Base-by-base conservation (phyloP, 1,140 invertebrate species). In the Bombus difficillimus region DNA sequence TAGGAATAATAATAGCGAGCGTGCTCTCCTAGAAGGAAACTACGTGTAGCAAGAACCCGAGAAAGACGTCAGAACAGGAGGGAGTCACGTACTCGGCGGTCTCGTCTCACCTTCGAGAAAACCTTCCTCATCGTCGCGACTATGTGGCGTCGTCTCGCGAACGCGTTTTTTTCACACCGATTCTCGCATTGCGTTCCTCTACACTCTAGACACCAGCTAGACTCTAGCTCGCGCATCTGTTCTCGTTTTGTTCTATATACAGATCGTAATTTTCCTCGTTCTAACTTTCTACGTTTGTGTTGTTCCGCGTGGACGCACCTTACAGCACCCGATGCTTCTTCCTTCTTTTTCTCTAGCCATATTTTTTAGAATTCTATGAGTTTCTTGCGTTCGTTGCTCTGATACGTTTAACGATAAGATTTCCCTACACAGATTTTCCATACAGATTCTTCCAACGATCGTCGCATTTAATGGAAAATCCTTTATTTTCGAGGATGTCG, bases 121-220 rank as follows among this genome's bases (percentile, higher is more conserved):
- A 85, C 43, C 68, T 66, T 81, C 57, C 47, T 68, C 73, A 10
- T 62, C n/a, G 69, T 81, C 83, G 83, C 83, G 83, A 85, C 83
- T 81, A 81, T 68, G 53, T 47, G 83, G 83, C 83, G 83, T 74
- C 83, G 83, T 81, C 77, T 72, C n/a, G 83, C 78, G 62, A 74
- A 41, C 59, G 43, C 78, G 71, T 66, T 62, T 62, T 81, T 81
- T 85, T 74, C 74, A 53, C 69, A 41, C 10, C 62, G 62, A 77
- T 69, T 47, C 74, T 28, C 9, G 41, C 57, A n/a, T 9, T 25
- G 12, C 37, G 25, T 71, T 53, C 25, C 10, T 47, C 37, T 3
- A 37, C 5, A 10, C 18, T 25, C 8, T 75, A 53, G 47, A 53
- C 47, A 22, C 47, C 5, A 53, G 47, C 47, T 53, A 53, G 47